Base-by-base conservation (phyloP, 1,140 invertebrate species). In the Dendrolimus punctatus region DNA sequence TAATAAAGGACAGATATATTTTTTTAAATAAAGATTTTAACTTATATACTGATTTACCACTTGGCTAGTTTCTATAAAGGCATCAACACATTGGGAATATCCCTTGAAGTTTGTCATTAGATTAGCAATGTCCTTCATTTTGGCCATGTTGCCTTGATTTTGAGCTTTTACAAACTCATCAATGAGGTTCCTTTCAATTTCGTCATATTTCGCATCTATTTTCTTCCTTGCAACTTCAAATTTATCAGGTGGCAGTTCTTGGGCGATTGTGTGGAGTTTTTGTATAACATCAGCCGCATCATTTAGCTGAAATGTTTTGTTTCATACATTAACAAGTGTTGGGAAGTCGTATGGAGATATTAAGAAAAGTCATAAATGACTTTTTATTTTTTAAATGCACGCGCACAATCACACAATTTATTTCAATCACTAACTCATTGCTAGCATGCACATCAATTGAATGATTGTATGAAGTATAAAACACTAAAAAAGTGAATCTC, bases 281-380 rank as follows among this genome's bases (percentile, higher is more conserved):
- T 99, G 97, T 69, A 99, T 99, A 4, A 99, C 93, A 90, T 99
- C 98, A n/a, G 98, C 98, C 42, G 98, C 96, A 88, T 99, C 95
- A 80, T 96, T 94, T 41, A 99, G 85, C 92, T 97, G 66, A 85
- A 85, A 62, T 43, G 7, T 52, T 23, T 46, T 51, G 7, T 45
- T 38, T 23, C 39, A 58, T 53, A 45, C 40, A 53, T 46, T 40
- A 51, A 58, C 37, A 44, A 52, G 9, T 23, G 23, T 23, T 23
- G 23, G 23, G 23, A 23, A 23, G 23, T 23, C 3, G 23, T 23
- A 23, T 23, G 23, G 23, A 23, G 23, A 23, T 23, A 23, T 23
- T 23, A 23, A 23, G 23, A 23, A 23, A 23, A 2, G 23, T 23
- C 3, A 23, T 23, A 23, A 23, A 23, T 23, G 23, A 23, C n/a